phyloP scores from a whole-genome alignment of 2,113 vertebrate genomes.

The Eudyptes chrysolophus region DNA sequence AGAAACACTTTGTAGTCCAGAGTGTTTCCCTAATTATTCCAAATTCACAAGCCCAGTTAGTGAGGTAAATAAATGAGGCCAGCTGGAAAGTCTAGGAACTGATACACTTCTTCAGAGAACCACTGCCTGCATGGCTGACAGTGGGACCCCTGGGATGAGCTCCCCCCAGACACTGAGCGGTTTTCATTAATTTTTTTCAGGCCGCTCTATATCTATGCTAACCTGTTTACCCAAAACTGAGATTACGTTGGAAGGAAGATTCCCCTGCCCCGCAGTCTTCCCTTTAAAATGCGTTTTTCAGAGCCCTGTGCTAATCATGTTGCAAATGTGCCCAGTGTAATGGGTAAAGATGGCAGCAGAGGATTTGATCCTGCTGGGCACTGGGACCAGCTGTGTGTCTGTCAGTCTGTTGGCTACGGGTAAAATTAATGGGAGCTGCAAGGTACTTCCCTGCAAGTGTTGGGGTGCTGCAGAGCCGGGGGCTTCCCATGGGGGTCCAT shows the following conservation, averaged over 20 bases:
- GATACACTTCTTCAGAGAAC: neutral
- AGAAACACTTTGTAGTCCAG: neutral
- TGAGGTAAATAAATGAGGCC: neutral
- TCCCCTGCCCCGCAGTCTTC: neutral
- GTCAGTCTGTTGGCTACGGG: neutral
- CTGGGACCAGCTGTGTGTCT: neutral
- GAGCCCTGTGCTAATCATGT: neutral
- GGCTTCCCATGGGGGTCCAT: neutral
- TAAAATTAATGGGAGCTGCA: neutral
- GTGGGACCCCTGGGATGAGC: neutral
- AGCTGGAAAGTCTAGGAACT: neutral
- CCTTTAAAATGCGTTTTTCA: neutral
- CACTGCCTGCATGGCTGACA: neutral
- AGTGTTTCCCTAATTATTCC: neutral
- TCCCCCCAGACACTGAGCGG: neutral
- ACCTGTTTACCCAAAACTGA: neutral
- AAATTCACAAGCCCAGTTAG: neutral
- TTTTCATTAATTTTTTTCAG: neutral
- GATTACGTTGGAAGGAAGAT: neutral
- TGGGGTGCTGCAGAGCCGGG: accelerated
- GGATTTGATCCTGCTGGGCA: neutral
- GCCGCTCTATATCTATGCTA: accelerated
- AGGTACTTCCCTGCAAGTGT: neutral
- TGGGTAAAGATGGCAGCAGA: neutral
- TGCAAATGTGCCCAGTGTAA: neutral